Evolutionary conservation across 2,113 vertebrate genomes (phyloP), one percentile per base, ranked within the genome.

Genomic region (Campylomormyrus tamandua): DNA sequence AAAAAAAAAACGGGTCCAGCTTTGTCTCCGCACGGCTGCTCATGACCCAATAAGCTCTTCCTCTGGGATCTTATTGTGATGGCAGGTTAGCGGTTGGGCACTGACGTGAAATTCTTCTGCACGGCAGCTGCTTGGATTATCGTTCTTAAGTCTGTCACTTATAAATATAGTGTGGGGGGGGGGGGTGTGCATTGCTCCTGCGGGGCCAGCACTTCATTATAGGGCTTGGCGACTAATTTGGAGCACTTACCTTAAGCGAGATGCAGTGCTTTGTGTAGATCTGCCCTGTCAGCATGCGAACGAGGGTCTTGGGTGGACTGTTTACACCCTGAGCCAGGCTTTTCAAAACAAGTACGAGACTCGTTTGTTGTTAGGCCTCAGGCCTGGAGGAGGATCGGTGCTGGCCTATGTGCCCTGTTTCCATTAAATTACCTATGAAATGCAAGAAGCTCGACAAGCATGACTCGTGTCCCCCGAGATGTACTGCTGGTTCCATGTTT

Each of bases 11-110:
- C 62, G 27, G 66, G 27, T 13, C 15, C 31, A 90, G 90, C 91
- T 92, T 94, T 91, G 90, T 93, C 93, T 95, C 94, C 93, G 92
- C 94, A 93, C 93, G 94, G 91, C 93, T 93, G 92, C 92, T 90
- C 93, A 91, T 92, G 93, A 93, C 93, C 90, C 90, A 91, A 91
- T 93, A 93, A 95, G 94, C 93, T 31, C 90, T 90, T 96, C 95
- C 94, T 94, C 83, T 90, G 95, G 94, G 95, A 95, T 92, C 91
- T 88, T 93, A 91, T 90, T 94, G 94, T 94, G 93, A 95, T 94
- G 90, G 94, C 93, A 94, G 93, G 92, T 96, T 94, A 95, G 93
- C 92, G 91, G 93, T 93, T 93, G 93, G 93, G 92, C 93, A 87
- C 90, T 89, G 90, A 94, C 92, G 92, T 91, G 93, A 95, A 94